Evolutionary conservation across 2,888 invertebrate species (phyloP), one percentile per base, ranked within the genome.

Genomic region (Globia sparganii): DNA sequence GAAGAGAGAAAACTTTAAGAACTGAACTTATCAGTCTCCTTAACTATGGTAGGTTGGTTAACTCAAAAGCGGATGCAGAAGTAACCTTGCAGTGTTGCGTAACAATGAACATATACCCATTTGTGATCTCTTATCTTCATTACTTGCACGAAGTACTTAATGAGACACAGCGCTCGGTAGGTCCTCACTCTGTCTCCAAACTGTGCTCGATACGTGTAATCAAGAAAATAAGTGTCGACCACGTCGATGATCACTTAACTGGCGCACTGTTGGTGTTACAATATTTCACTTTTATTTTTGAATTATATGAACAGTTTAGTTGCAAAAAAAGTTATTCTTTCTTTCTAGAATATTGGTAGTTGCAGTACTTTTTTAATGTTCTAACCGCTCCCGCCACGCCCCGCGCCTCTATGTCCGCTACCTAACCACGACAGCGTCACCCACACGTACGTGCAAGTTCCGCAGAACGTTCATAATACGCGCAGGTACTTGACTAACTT

Each of bases 401-500:
- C 21, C 3, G 53, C 34, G 37, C 21, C 5, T 43, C n/a, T 49
- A 49, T 53, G 49, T 28, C 5, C 31, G 34, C 59, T 3, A 2
- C 31, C 31, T n/a, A 0, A 18, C 28, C 40, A 21, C 58, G 65
- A 11, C 4, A 5, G 21, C 28, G 21, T 4, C 37, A 1, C 34
- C 40, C 46, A 49, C 46, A 15, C 18, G 25, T 34, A 65, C 59
- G n/a, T 21, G 21, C 31, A 46, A 49, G 69, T 72, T 70, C 13
- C 31, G 21, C 69, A 46, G 25, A 21, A 72, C 83, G 77, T 69
- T 69, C 56, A 61, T 74, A 72, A 68, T 65, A 61, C 83, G 77
- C 77, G 64, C 62, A 65, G 72, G 69, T 73, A 70, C 83, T 74
- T 75, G 53, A 65, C 21, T 53, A 78, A 84, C 66, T 86, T 75